A percentile compares a stretch with the other conserved stretches of the same genome.
Evolutionary conservation across 2,888 invertebrate species (phyloP).

Genomic region (Phyllotreta cruciferae): DNA sequence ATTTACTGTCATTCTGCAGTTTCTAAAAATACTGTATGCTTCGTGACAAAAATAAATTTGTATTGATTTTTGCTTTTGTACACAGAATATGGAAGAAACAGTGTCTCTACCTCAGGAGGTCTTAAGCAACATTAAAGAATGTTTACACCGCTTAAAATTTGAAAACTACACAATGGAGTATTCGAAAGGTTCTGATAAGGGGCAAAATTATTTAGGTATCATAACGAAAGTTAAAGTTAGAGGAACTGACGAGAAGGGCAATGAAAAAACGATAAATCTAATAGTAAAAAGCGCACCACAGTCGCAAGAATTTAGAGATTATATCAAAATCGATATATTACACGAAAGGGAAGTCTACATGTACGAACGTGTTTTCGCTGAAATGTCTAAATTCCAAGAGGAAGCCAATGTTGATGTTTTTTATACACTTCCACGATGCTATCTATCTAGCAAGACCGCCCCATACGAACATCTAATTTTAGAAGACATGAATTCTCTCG

Average conservation of each 20-base stretch:
- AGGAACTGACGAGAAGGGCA: conserved; percentile 28
- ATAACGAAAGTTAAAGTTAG: conserved; percentile 39
- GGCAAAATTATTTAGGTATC: conserved; percentile 50
- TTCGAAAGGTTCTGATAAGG: conserved; percentile 42
- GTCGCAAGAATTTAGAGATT: conserved; percentile 29
- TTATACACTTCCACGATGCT: conserved; percentile 18
- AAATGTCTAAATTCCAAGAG: conserved; percentile 20
- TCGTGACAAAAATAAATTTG: too few species aligned
- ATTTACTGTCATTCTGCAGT: too few species aligned
- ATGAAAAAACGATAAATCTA: conserved; percentile 26
- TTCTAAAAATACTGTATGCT: too few species aligned
- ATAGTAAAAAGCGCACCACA: conserved; percentile 31
- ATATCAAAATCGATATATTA: conserved; percentile 28
- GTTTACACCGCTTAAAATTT: conserved; percentile 11
- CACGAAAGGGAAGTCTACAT: conserved; percentile 25
- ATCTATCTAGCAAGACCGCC: conserved; percentile 7
- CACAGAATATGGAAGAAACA: conserved; percentile 6
- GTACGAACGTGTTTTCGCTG: conserved; percentile 25
- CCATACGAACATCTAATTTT: conserved; percentile 32
- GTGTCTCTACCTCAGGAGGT: conserved; percentile 1
- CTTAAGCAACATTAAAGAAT: conserved; percentile 3
- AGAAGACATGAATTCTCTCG: conserved; percentile 26
- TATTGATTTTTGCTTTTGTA: background rate
- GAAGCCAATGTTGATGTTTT: conserved; percentile 16
- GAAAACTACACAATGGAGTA: conserved; percentile 32